Evolutionary conservation across 2,797 vertebrate species (phyloP), one percentile per base, ranked within the genome.

Genomic region (Columba guinea): DNA sequence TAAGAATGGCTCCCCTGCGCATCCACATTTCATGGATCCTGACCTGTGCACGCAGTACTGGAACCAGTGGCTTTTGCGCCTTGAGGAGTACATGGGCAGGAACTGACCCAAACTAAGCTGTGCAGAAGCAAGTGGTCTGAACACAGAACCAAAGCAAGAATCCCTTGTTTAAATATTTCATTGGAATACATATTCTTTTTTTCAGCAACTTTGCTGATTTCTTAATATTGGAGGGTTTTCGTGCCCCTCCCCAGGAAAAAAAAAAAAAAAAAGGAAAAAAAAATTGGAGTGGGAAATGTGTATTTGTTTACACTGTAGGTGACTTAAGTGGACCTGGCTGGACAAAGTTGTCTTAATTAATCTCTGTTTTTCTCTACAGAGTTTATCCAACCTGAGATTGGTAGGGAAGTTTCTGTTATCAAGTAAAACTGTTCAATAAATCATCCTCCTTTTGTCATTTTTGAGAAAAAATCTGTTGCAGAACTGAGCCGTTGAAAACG

Each of bases 1-100:
- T 93, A 99, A 99, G 96, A 98, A 99, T 0, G 99, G 99, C 21
- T 98, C 98, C 12, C 99, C 99, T 1, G 99, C 98, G 6, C 99
- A 99, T 8, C 92, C 98, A 2, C 99, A 99, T 92, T 97, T 98
- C 96, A 96, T 99, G 97, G 97, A 97, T 71, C 80, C 97, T 4
- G 93, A 98, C 28, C 96, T 98, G 48, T 99, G 99, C 96, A 96
- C 74, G 3, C 94, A 98, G 34, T 99, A 98, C 95, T 99, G 99
- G 99, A 94, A 98, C 41, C 98, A 98, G 59, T 99, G 99, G 99
- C 97, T 99, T 75, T 64, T 98, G 93, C 98, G 99, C 70, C 98
- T 99, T 6, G 98, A 99, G 93, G 97, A 98, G 79, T 99, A 98
- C 94, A 73, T 35, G 83, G 97, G 98, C 75, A 98, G 97, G 70